These are phyloP conservation scores for Diachasma alloeum DNA, from an alignment of 1,140 invertebrate species.

Conservation along the genomic window DNA sequence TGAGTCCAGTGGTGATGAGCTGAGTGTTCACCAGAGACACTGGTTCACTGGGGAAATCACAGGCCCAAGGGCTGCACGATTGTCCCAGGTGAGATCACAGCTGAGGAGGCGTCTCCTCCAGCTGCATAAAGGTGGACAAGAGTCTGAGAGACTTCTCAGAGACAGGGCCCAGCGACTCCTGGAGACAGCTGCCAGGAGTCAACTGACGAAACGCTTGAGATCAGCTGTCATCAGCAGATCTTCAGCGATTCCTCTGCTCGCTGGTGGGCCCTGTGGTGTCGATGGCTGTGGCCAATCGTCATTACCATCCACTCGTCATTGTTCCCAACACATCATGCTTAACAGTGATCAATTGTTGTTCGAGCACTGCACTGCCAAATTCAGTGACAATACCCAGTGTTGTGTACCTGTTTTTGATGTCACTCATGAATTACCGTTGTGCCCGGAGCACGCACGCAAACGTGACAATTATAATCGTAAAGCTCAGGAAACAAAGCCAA, in stretches of 20 bases:
- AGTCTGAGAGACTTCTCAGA: conserved; percentile 47
- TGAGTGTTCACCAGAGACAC: conserved; percentile 56
- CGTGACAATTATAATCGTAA: conserved; percentile 80
- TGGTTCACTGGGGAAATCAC: conserved; percentile 57
- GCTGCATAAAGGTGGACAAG: conserved; percentile 52
- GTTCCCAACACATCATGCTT: conserved; percentile 84
- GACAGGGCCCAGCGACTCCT: conserved; percentile 50
- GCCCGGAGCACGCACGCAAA: conserved; percentile 82
- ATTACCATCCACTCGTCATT: conserved; percentile 85
- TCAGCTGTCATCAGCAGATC: conserved; percentile 36
- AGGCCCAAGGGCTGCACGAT: conserved; percentile 56
- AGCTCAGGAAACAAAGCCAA: conserved; percentile 77
- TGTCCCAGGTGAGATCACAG: conserved; percentile 66
- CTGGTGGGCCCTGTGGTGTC: conserved; percentile 53
- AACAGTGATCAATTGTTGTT: conserved; percentile 89
- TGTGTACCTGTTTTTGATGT: conserved; percentile 88
- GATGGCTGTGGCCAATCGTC: conserved; percentile 70
- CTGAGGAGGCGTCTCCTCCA: conserved; percentile 66
- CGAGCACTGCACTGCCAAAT: conserved; percentile 88
- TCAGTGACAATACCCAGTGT: conserved; percentile 87
- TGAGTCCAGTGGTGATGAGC: conserved; percentile 60
- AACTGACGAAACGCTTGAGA: conserved; percentile 33
- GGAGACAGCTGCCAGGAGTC: conserved; percentile 50
- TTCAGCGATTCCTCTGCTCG: conserved; percentile 58
- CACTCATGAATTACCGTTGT: conserved; percentile 83